A percentile compares a stretch with the other conserved stretches of the same genome.
Conservation (phyloP, 2,888 invertebrate genomes). For the Diplazon laetatorius region DNA sequence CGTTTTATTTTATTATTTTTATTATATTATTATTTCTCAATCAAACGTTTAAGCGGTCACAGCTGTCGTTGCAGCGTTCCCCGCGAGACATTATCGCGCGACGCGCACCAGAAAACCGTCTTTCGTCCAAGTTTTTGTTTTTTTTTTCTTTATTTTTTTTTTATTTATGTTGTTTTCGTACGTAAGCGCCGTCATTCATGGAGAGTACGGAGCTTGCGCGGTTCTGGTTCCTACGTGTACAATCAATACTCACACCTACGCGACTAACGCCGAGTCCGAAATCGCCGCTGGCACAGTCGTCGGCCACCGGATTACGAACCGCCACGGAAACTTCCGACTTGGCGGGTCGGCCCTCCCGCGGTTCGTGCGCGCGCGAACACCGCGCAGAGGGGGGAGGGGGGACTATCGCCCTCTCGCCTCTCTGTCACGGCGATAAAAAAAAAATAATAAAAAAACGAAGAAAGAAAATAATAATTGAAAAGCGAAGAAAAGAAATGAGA, state of each 20-base stretch:
- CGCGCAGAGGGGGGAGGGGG: neutral
- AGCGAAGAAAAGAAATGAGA: too few species aligned
- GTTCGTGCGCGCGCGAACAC: neutral
- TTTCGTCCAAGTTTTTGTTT: too few species aligned
- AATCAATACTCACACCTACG: conserved; percentile 71
- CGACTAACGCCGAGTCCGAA: conserved; percentile 37
- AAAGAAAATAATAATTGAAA: neutral
- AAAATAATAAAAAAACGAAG: neutral
- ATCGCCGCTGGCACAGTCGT: conserved; percentile 53
- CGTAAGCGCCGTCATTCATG: conserved; percentile 78
- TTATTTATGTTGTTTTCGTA: conserved; percentile 76
- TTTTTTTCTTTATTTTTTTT: too few species aligned
- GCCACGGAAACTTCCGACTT: neutral
- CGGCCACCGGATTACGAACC: conserved; percentile 22
- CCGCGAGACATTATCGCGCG: conserved; percentile 24
- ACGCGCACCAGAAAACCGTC: conserved; percentile 49
- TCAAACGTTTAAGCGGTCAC: too few species aligned
- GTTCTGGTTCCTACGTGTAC: conserved; percentile 68
- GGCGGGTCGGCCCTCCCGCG: neutral
- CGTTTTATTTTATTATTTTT: too few species aligned
- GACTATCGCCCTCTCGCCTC: neutral
- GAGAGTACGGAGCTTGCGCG: conserved; percentile 76
- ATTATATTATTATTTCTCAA: too few species aligned
- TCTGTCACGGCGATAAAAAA: neutral
- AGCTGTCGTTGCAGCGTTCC: conserved; percentile 49